Base-by-base conservation (phyloP, 2,113 vertebrate species). In the Henicopernis longicauda region DNA sequence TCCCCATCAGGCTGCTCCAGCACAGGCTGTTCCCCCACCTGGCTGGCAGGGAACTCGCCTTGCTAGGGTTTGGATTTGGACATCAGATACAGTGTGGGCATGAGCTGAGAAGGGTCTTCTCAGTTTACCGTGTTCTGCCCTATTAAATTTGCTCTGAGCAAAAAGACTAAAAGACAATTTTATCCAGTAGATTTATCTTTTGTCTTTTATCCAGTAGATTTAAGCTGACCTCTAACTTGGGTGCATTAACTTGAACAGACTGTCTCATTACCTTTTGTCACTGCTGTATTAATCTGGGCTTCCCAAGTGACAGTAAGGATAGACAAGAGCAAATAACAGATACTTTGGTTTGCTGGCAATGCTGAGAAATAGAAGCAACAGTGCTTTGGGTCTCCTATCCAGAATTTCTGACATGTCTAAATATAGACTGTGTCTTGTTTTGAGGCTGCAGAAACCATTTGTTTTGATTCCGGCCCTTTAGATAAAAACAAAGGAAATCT, bases 401-500 rank as follows among this genome's bases (percentile, higher is more conserved):
- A 71, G 86, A 76, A 92, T 57, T 87, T 76, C 58, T 90, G 86
- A 84, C 36, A 18, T 66, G 21, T 71, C 45, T 94, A 94, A 87
- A 83, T 84, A 92, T 71, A 94, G 78, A 61, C 52, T 67, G 9
- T 23, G 29, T 59, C 63, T 87, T 80, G 78, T 83, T 86, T 83
- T 80, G 67, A 86, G 72, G 72, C 82, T 86, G 67, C 57, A 96
- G 82, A 96, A 76, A 71, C 67, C 27, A 45, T 80, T 95, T 90
- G 50, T 89, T 95, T 90, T 92, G 66, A 86, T 94, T 96, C 50
- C 6, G 3, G 44, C n/a, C 29, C 67, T 76, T 66, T 47, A 92
- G 87, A 92, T 79, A 83, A 92, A 86, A 96, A 36, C 95, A 94
- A 80, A 90, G 86, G 78, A 90, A 90, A 90, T 76, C 77, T 92